A percentile compares a stretch with the other conserved stretches of the same genome.
phyloP scores from a whole-genome alignment of 2,888 invertebrate genomes.

The Sphinx pinastri region DNA sequence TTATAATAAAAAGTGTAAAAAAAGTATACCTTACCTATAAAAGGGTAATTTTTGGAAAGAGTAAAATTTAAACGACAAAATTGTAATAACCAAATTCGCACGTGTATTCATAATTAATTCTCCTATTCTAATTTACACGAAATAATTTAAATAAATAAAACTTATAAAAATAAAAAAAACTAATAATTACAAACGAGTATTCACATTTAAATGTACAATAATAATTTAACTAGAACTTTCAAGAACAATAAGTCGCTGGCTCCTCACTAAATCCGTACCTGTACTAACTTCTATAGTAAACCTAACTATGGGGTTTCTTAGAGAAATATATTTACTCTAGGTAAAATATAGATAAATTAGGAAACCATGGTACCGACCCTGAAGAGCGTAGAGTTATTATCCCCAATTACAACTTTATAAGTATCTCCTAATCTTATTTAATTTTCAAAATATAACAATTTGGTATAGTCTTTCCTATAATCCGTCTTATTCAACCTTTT shows the following conservation, averaged over 20 bases:
- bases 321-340: neutral
- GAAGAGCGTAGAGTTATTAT: conserved; percentile 78
- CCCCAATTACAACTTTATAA: conserved; percentile 51
- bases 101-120: conserved; percentile 63
- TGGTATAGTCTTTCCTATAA: neutral
- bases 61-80: conserved; percentile 59
- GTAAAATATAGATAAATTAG: neutral
- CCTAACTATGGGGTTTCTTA: conserved; percentile 12
- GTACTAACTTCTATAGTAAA: conserved; percentile 10
- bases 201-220: conserved; percentile 38
- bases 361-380: conserved; percentile 15
- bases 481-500: neutral
- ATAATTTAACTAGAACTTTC: conserved; percentile 34
- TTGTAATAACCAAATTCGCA: conserved; percentile 61
- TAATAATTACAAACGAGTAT: conserved; percentile 25
- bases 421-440: conserved; percentile 28
- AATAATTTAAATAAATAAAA: conserved; percentile 53
- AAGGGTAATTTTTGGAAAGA: conserved; percentile 27
- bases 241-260: conserved; percentile 78
- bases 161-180: too few species aligned
- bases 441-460: conserved; percentile 11
- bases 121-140: conserved; percentile 54
- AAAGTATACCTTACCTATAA: conserved; percentile 9
- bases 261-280: conserved; percentile 50
- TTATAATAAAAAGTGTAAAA: neutral